A percentile compares a stretch with the other conserved stretches of the same genome.
These are phyloP conservation scores for Ovis canadensis DNA, from an alignment of 2,113 vertebrate genomes.

Conservation along the genomic window DNA sequence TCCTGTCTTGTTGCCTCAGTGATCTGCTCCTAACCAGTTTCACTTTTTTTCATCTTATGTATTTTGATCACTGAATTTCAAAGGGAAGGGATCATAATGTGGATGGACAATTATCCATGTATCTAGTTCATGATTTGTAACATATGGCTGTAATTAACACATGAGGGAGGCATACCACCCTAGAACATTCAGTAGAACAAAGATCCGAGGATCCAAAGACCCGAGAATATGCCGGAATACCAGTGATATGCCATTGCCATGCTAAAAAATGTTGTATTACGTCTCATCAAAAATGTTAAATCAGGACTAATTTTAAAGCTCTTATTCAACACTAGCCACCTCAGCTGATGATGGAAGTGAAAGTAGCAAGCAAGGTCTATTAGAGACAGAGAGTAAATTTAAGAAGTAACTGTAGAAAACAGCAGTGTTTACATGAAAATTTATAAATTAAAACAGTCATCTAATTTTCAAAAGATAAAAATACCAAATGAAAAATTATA, in stretches of 20 bases:
- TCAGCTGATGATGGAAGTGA: background rate
- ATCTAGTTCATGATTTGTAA: background rate
- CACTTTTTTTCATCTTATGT: accelerated
- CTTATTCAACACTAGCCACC: background rate
- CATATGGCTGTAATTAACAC: background rate
- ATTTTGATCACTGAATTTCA: background rate
- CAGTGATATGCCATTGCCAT: background rate
- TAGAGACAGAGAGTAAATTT: background rate
- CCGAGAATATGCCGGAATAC: background rate
- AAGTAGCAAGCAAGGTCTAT: background rate
- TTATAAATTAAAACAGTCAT: background rate
- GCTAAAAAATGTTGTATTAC: background rate
- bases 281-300: background rate
- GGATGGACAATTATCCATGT: background rate
- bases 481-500: background rate
- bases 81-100: background rate
- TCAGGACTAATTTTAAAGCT: background rate
- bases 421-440: background rate
- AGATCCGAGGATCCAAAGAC: background rate
- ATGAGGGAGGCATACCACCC: accelerated
- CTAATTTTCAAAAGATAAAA: background rate
- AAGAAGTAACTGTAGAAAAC: background rate
- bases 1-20: background rate
- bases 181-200: background rate
- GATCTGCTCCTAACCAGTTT: background rate